phyloP scores from a whole-genome alignment of 2,888 invertebrate genomes.

The Rotaria magnacalcarata region DNA sequence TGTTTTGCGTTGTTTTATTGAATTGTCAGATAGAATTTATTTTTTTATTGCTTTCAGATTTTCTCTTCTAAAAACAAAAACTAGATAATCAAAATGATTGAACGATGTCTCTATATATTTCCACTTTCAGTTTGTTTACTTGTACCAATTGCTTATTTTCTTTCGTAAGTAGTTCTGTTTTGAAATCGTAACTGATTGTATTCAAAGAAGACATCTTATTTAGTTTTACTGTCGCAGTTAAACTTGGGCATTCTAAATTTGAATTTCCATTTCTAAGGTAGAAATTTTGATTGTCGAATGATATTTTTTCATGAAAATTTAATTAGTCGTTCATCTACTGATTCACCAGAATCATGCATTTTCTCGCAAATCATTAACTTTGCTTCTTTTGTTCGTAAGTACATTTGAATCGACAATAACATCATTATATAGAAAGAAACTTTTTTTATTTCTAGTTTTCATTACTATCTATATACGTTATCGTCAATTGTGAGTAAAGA shows the following conservation, averaged over 20 bases:
- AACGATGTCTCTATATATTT: slow-evolving; percentile 19
- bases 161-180: not conserved
- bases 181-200: not conserved
- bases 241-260: slow-evolving; percentile 19
- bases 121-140: not conserved
- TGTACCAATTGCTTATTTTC: slow-evolving; percentile 27
- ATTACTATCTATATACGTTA: slow-evolving; percentile 26
- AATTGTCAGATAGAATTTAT: not conserved
- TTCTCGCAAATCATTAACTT: slow-evolving; percentile 30
- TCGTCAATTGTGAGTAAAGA: not conserved
- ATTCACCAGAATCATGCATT: slow-evolving; percentile 16
- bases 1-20: not conserved
- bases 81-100: not conserved
- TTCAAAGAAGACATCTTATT: not conserved
- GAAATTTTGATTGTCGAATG: not conserved
- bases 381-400: slow-evolving; percentile 25
- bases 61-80: not conserved
- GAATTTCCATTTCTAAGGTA: slow-evolving; percentile 33
- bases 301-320: no score
- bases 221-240: slow-evolving; percentile 1
- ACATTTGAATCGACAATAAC: not conserved
- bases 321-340: slow-evolving; percentile 20
- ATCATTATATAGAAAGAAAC: not conserved
- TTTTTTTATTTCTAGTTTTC: not conserved
- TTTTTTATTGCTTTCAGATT: not conserved